Conservation (phyloP, 1,140 invertebrate species). For the Aphaenogaster floridana region DNA sequence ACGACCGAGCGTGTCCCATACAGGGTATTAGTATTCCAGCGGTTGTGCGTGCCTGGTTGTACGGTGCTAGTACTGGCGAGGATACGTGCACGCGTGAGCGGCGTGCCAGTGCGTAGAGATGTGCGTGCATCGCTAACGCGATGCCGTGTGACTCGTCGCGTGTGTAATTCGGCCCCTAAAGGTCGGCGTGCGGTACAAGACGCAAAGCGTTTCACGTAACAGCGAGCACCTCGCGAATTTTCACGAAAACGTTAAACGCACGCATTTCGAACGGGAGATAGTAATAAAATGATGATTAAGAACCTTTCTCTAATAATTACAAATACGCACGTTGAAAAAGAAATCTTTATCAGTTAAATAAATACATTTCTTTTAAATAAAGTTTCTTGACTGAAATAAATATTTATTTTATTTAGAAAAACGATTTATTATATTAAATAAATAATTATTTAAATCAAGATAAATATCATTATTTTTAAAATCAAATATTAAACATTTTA, state of each 20-base stretch:
- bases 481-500: too few species aligned
- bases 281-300: background rate
- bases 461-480: too few species aligned
- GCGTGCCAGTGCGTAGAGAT: constrained; percentile 75
- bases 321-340: too few species aligned
- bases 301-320: background rate
- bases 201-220: constrained; percentile 31
- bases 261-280: background rate
- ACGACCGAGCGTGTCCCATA: constrained; percentile 51
- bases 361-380: too few species aligned
- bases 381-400: too few species aligned
- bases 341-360: too few species aligned
- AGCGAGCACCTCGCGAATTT: background rate
- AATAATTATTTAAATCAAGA: too few species aligned
- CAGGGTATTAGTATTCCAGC: constrained; percentile 80
- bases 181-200: constrained; percentile 73
- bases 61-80: constrained; percentile 77
- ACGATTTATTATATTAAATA: too few species aligned
- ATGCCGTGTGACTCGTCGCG: constrained; percentile 71
- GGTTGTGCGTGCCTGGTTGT: constrained; percentile 76
- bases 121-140: constrained; percentile 76
- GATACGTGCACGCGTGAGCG: constrained; percentile 80
- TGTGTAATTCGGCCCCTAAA: constrained; percentile 77
- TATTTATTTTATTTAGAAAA: too few species aligned
- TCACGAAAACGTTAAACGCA: background rate